Base-by-base conservation (phyloP, 2,888 invertebrate species). In the Eilema griseolum region DNA sequence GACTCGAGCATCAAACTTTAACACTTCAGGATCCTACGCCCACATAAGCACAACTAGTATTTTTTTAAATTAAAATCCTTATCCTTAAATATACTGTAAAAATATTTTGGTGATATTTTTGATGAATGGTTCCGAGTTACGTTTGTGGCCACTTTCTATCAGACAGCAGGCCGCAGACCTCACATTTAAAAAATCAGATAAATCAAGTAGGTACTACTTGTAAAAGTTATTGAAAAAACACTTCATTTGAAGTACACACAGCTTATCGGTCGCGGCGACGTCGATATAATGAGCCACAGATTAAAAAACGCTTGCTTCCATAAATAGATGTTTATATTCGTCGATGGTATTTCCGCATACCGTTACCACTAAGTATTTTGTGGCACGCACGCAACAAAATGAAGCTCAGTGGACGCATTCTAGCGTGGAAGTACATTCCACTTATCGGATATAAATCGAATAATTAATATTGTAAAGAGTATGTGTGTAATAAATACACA, bases 311-410 rank as follows among this genome's bases (percentile, higher is more conserved):
- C 52, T 20, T n/a, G 52, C 37, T 11, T 23, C 37, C 23, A 23
- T 24, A 16, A 24, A 52, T 62, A 61, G 16, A 62, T 24, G 24
- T 37, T 24, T 80, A 79, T 76, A 82, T 79, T 76, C 61, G 80
- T 61, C 73, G 60, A 73, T 73, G 61, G 33, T 72, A 33, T 73
- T 79, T 79, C 82, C 80, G 77, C 74, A 70, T 82, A 64, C 77
- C 77, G n/a, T 59, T 56, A 57, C 73, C 61, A 65, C 71, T 65
- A 59, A 16, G 66, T 68, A 56, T 68, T 70, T 74, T 57, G 71
- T 72, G 52, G 73, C 69, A 73, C 73, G 75, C 78, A 77, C 72
- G 74, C 71, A 76, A 75, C 68, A 70, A 63, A 72, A 64, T 72
- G 62, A 72, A 75, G 68, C 67, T 74, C 62, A 37, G 63, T 64